phyloP scores from a whole-genome alignment of 2,888 invertebrate genomes.

The Philaethria dido region DNA sequence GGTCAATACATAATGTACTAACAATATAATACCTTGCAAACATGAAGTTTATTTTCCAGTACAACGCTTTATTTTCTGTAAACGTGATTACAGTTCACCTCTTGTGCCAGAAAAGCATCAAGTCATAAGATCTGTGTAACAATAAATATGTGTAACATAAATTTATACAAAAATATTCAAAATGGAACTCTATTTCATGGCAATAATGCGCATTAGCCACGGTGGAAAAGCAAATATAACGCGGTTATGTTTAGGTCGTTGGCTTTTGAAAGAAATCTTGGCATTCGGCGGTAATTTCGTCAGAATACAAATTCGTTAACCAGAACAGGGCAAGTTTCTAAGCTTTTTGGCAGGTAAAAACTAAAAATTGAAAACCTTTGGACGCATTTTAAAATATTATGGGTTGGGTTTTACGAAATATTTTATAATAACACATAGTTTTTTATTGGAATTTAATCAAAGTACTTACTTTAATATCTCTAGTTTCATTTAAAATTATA shows the following conservation, averaged over 20 bases:
- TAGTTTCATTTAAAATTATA: not conserved
- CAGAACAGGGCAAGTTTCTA: constrained; percentile 54
- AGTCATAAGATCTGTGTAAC: constrained; percentile 46
- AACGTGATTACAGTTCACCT: constrained; percentile 52
- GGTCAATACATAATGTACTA: not conserved
- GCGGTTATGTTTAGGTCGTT: constrained; percentile 67
- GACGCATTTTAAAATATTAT: not conserved
- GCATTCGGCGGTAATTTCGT: constrained; percentile 73
- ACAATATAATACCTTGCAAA: not conserved
- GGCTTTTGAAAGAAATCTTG: constrained; percentile 78
- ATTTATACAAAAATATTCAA: constrained; percentile 29
- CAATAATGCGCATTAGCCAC: constrained; percentile 39
- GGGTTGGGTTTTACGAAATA: not conserved
- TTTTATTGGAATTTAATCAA: not conserved
- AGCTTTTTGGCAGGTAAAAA: constrained; percentile 42
- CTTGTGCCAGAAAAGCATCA: constrained; percentile 61
- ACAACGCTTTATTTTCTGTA: constrained; percentile 53
- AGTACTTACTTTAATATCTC: not conserved
- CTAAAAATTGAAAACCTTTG: constrained; percentile 8
- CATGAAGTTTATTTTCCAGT: constrained; percentile 25
- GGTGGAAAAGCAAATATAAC: constrained; percentile 43
- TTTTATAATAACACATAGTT: not conserved
- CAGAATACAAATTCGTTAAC: constrained; percentile 73
- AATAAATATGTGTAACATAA: constrained; percentile 21
- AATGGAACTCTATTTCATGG: constrained; percentile 48